Conservation (phyloP, 2,113 vertebrate species). For the Todiramphus chloris region DNA sequence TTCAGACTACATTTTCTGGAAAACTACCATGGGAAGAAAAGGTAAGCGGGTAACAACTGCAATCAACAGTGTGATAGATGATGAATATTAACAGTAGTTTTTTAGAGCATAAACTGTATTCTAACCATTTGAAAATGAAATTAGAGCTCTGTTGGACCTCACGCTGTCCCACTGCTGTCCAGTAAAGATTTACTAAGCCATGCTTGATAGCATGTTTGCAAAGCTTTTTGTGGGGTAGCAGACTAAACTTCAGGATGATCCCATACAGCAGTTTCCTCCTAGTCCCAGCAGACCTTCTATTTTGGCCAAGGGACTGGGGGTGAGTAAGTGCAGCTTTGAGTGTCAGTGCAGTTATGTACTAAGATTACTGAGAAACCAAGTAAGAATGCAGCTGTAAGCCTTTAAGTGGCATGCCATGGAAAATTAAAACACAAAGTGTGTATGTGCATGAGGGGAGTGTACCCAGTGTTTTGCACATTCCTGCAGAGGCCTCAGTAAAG, state of each 20-base stretch:
- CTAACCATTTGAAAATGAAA: not conserved
- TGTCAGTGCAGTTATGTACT: not conserved
- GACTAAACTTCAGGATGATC: not conserved
- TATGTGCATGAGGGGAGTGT: not conserved
- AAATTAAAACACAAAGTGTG: slow-evolving; percentile 1
- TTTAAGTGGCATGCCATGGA: not conserved
- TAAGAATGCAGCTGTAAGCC: not conserved
- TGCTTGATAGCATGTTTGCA: not conserved
- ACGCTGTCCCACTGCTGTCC: not conserved
- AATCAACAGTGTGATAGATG: not conserved
- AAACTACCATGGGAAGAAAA: not conserved
- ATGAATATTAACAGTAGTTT: not conserved
- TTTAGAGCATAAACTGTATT: not conserved
- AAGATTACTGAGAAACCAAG: not conserved
- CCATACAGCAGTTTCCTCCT: not conserved
- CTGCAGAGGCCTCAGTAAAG: slow-evolving; percentile 28
- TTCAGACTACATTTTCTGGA: not conserved
- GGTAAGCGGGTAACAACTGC: not conserved
- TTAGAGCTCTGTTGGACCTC: not conserved
- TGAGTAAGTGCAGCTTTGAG: not conserved
- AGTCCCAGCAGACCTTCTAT: not conserved
- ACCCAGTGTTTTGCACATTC: slow-evolving; percentile 32
- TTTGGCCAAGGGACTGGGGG: not conserved
- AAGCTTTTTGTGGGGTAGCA: not conserved
- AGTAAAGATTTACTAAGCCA: not conserved